Evolutionary conservation across 2,888 invertebrate genomes (phyloP).

Genomic region (Icerya purchasi): DNA sequence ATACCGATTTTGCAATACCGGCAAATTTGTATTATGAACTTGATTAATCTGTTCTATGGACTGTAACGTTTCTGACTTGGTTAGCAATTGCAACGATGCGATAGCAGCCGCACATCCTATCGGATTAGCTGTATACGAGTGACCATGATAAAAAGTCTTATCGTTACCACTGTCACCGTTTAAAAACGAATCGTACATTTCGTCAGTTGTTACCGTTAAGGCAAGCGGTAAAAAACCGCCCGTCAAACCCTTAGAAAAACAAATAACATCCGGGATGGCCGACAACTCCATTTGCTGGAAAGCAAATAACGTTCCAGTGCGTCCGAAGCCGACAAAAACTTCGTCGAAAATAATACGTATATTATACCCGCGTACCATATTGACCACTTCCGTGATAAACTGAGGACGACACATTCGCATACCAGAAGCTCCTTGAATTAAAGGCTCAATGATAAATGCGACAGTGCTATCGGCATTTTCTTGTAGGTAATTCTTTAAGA

Average conservation of each 20-base stretch:
- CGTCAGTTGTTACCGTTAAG: conserved; percentile 7
- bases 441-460: conserved; percentile 9
- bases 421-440: conserved; percentile 10
- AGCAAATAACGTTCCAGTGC: conserved; percentile 10
- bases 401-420: conserved; percentile 10
- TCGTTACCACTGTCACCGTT: background rate
- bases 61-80: background rate
- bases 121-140: conserved; percentile 12
- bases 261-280: conserved; percentile 8
- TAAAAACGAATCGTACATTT: conserved; percentile 7
- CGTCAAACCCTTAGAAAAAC: conserved; percentile 10
- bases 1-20: background rate
- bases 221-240: conserved; percentile 11
- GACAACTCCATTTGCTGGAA: conserved; percentile 5
- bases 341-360: conserved; percentile 11
- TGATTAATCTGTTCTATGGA: background rate
- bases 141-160: conserved; percentile 12
- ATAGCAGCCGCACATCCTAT: conserved; percentile 11
- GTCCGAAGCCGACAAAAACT: conserved; percentile 8
- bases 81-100: conserved; percentile 7
- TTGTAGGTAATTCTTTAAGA: background rate
- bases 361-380: background rate
- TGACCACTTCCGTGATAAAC: background rate
- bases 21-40: background rate
- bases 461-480: conserved; percentile 1